phyloP scores from a whole-genome alignment of 1,140 invertebrate species.

The Hestina assimilis region DNA sequence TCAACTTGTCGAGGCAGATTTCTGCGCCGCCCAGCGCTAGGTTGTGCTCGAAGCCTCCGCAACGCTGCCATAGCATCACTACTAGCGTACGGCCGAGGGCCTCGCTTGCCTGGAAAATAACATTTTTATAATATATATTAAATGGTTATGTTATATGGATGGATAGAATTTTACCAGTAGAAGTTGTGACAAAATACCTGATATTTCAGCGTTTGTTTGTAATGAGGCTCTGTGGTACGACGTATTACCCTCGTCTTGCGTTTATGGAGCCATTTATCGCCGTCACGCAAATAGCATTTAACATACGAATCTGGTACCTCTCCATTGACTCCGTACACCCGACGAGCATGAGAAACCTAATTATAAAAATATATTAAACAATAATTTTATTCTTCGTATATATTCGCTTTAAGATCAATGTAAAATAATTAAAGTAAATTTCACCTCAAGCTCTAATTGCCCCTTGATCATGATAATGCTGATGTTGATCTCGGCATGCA shows the following conservation, averaged over 20 bases:
- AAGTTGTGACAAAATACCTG: slow-evolving; percentile 63
- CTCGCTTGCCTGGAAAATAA: slow-evolving; percentile 82
- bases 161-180: not conserved
- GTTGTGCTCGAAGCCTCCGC: slow-evolving; percentile 92
- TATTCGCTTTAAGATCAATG: no score
- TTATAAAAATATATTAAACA: not conserved
- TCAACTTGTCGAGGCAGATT: slow-evolving; percentile 88
- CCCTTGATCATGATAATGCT: slow-evolving; percentile 94
- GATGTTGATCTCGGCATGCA: slow-evolving; percentile 89
- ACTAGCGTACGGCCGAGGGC: slow-evolving; percentile 90
- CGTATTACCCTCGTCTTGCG: slow-evolving; percentile 92
- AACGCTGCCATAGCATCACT: slow-evolving; percentile 94
- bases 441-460: slow-evolving; percentile 92
- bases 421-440: no score
- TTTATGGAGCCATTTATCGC: slow-evolving; percentile 92
- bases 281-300: slow-evolving; percentile 94
- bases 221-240: slow-evolving; percentile 89
- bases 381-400: not conserved
- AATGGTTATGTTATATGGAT: not conserved
- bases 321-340: slow-evolving; percentile 70
- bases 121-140: not conserved
- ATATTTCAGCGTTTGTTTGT: slow-evolving; percentile 93
- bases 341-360: slow-evolving; percentile 67
- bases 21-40: slow-evolving; percentile 91
- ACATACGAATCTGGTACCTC: slow-evolving; percentile 91